A percentile compares a stretch with the other conserved stretches of the same genome.
Conservation (phyloP, 2,888 invertebrate species). For the Spilarctia lutea region DNA sequence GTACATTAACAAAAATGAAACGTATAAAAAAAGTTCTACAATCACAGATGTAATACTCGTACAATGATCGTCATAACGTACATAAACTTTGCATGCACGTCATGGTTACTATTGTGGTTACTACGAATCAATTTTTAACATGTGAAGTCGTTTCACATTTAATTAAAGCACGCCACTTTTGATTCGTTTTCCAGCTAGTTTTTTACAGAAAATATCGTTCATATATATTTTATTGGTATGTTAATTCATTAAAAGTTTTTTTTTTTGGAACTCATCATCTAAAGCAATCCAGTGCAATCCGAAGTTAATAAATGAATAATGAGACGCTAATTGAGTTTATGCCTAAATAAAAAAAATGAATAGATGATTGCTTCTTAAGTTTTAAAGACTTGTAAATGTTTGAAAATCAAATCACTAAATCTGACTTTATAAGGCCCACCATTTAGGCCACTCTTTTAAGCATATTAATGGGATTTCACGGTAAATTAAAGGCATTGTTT, state of each 20-base stretch:
- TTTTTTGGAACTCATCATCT: too few relatives aligned
- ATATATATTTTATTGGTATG: too few relatives aligned
- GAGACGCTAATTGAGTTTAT: too few relatives aligned
- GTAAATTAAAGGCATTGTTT: not conserved
- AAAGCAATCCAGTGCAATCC: too few relatives aligned
- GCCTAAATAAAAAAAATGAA: not conserved
- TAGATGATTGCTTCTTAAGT: not conserved
- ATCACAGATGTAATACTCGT: slow-evolving; percentile 9
- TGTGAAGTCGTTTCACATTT: not conserved
- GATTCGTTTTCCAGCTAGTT: not conserved
- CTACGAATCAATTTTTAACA: slow-evolving; percentile 9
- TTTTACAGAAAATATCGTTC: not conserved
- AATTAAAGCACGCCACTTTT: too few relatives aligned
- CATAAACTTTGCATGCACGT: not conserved
- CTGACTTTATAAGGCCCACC: too few relatives aligned
- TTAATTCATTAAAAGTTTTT: not conserved
- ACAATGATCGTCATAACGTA: slow-evolving; percentile 1
- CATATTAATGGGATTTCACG: not conserved
- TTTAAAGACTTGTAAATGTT: too few relatives aligned
- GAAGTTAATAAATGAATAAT: too few relatives aligned
- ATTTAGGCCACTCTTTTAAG: too few relatives aligned
- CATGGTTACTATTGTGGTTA: not conserved
- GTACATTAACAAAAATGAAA: not conserved
- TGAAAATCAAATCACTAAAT: too few relatives aligned
- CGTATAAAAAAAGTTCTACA: slow-evolving; percentile 20